A percentile compares a stretch with the other conserved stretches of the same genome.
Conservation (phyloP, 2,113 vertebrate species). For the Hydrolagus affinis region DNA sequence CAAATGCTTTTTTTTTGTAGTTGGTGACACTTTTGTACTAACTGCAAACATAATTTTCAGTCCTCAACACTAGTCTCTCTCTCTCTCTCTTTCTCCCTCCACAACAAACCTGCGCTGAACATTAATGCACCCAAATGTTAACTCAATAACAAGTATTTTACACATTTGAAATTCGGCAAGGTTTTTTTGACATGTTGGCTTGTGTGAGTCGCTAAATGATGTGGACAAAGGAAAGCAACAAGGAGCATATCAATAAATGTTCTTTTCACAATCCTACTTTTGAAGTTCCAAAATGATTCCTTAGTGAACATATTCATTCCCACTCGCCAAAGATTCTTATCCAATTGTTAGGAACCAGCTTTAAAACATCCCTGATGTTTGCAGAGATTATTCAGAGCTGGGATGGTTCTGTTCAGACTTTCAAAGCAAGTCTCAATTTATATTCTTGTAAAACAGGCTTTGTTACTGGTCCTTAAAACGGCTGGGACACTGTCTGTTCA, state of each 20-base stretch:
- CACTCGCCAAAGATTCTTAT: not conserved
- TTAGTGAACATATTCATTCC: too few species aligned
- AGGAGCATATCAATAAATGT: not conserved
- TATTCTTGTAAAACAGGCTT: not conserved
- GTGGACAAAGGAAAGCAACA: too few species aligned
- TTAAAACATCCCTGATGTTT: constrained; percentile 1
- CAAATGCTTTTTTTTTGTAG: not conserved
- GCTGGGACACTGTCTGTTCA: not conserved
- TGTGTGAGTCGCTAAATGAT: too few species aligned
- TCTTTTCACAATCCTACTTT: not conserved
- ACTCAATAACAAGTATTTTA: too few species aligned
- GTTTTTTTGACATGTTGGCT: too few species aligned
- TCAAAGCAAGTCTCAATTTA: not conserved
- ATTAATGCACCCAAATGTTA: not conserved
- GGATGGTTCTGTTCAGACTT: not conserved
- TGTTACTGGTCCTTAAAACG: not conserved
- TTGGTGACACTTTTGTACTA: not conserved
- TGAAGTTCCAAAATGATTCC: too few species aligned
- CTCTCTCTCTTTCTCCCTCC: too few species aligned
- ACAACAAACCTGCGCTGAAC: not conserved
- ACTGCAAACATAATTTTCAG: not conserved
- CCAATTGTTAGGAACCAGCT: not conserved
- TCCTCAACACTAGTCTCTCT: too few species aligned
- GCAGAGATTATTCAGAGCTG: not conserved
- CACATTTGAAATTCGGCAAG: too few species aligned